Evolutionary conservation across 2,797 vertebrate genomes (phyloP).

Genomic region (Pogoniulus pusillus): DNA sequence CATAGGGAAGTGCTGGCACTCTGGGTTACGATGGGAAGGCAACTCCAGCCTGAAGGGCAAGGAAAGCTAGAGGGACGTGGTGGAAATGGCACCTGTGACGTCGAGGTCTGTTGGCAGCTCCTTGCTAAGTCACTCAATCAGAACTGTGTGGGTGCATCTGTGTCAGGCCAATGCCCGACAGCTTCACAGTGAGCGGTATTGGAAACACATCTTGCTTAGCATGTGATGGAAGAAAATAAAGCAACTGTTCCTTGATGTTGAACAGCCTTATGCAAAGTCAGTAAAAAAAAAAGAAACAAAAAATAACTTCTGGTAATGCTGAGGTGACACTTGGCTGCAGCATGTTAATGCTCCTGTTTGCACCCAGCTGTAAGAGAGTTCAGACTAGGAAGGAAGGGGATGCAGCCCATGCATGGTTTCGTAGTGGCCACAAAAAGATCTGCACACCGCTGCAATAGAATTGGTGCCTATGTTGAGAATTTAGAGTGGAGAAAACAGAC

Average conservation of each 20-base stretch:
- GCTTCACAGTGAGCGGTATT: rapidly evolving
- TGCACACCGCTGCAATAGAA: neutral
- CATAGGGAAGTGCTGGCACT: neutral
- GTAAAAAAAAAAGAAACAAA: neutral
- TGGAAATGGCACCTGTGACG: rapidly evolving
- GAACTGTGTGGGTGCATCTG: neutral
- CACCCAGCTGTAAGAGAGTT: neutral
- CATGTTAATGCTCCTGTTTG: neutral
- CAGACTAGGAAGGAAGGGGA: neutral
- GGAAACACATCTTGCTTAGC: neutral
- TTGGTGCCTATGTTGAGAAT: neutral
- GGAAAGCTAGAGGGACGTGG: neutral
- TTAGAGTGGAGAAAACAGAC: neutral
- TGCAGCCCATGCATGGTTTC: neutral
- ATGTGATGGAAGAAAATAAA: neutral
- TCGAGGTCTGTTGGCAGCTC: neutral
- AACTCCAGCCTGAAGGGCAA: neutral
- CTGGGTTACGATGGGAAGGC: neutral
- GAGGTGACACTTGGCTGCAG: neutral
- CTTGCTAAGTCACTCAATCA: neutral
- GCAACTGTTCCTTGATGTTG: neutral
- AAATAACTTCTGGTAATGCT: neutral
- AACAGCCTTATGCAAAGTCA: neutral
- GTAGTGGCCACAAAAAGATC: neutral
- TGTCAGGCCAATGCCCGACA: rapidly evolving